phyloP scores from a whole-genome alignment of 2,888 invertebrate genomes.

The Nesidiocoris tenuis region DNA sequence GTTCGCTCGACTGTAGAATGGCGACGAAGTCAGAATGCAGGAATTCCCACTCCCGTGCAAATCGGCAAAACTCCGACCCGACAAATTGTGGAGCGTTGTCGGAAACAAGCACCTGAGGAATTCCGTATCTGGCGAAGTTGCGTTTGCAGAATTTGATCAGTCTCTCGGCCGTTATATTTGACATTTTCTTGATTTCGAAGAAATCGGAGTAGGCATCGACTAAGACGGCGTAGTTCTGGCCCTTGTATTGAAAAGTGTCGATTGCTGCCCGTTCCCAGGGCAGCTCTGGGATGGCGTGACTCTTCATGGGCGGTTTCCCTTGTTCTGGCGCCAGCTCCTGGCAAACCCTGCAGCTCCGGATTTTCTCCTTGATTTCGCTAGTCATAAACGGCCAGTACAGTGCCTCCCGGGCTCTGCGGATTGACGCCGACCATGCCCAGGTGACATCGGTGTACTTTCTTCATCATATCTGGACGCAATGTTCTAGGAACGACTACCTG shows the following conservation, averaged over 20 bases:
- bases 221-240: background rate
- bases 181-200: slow-evolving; percentile 14
- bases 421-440: background rate
- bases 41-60: slow-evolving; percentile 49
- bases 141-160: slow-evolving; percentile 11
- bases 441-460: background rate
- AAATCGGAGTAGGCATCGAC: slow-evolving; percentile 27
- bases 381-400: slow-evolving; percentile 10
- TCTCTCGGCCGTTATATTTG: background rate
- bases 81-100: slow-evolving; percentile 27
- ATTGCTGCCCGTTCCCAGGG: slow-evolving; percentile 26
- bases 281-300: slow-evolving; percentile 2
- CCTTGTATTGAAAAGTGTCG: slow-evolving; percentile 13
- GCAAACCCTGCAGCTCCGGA: background rate
- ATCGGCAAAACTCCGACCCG: slow-evolving; percentile 5
- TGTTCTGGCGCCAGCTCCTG: background rate
- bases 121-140: slow-evolving; percentile 34
- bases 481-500: slow-evolving; percentile 15
- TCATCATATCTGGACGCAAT: background rate
- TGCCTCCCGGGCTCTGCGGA: slow-evolving; percentile 13
- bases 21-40: slow-evolving; percentile 49
- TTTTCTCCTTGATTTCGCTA: background rate
- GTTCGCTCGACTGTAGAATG: slow-evolving; percentile 48
- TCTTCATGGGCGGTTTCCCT: slow-evolving; percentile 14
- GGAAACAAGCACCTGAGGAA: slow-evolving; percentile 21